Evolutionary conservation across 2,113 vertebrate genomes (phyloP).

Genomic region (Chloroceryle aenea): DNA sequence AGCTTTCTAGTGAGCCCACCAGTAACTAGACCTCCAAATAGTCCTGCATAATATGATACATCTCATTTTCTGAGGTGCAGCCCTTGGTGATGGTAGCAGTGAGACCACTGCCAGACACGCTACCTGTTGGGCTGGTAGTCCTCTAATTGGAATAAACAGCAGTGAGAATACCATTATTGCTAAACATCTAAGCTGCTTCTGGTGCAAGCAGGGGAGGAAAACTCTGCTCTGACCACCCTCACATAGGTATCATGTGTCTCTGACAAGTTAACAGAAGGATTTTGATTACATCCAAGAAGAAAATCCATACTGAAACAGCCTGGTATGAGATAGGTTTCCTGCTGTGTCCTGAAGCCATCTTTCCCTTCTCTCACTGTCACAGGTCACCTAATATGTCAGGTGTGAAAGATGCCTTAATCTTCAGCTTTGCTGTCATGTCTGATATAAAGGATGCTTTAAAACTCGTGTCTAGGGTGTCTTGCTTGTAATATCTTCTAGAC

Average conservation of each 20-base stretch:
- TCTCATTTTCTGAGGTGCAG: background rate
- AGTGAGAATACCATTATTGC: background rate
- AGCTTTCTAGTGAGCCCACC: background rate
- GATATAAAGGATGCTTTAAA: background rate
- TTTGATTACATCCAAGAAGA: background rate
- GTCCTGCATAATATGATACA: background rate
- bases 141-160: background rate
- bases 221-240: background rate
- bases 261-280: background rate
- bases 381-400: background rate
- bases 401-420: background rate
- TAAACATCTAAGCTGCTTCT: background rate
- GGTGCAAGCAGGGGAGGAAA: background rate
- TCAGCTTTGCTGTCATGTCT: background rate
- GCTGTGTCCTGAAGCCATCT: background rate
- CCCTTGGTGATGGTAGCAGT: background rate
- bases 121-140: background rate
- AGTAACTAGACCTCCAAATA: conserved; percentile 3
- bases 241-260: background rate
- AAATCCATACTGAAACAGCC: background rate
- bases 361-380: background rate
- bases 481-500: background rate
- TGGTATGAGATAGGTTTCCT: background rate
- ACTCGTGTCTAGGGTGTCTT: background rate
- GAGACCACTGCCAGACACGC: background rate